phyloP scores from a whole-genome alignment of 1,140 invertebrate genomes.

The Zaprionus ghesquierei region DNA sequence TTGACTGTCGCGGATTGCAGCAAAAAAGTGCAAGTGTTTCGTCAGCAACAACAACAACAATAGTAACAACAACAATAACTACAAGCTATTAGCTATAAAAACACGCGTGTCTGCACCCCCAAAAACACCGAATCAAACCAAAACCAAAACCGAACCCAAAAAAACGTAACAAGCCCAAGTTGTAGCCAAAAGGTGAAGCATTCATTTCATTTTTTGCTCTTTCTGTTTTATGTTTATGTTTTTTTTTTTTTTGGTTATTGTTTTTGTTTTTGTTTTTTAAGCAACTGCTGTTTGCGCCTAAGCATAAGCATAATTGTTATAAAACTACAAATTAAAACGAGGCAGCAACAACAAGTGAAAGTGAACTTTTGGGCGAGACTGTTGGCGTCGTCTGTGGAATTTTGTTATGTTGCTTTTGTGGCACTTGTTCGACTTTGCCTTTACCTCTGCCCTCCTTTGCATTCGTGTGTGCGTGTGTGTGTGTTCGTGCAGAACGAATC shows the following conservation, averaged over 20 bases:
- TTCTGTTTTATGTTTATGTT: conserved; percentile 9
- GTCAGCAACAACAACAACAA: background rate
- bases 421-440: background rate
- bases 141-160: conserved; percentile 1
- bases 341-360: conserved; percentile 37
- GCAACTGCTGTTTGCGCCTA: conserved; percentile 18
- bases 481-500: background rate
- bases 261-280: conserved; percentile 22
- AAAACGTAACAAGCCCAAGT: conserved; percentile 4
- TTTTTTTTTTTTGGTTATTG: background rate
- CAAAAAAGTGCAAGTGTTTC: conserved; percentile 51
- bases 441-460: background rate
- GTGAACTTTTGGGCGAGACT: conserved; percentile 41
- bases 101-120: conserved; percentile 19
- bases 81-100: conserved; percentile 26
- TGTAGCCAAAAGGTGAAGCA: conserved; percentile 48
- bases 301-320: conserved; percentile 31
- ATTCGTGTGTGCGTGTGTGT: background rate
- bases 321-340: conserved; percentile 26
- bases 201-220: conserved; percentile 7
- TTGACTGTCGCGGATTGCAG: conserved; percentile 39
- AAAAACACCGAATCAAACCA: background rate
- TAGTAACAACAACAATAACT: background rate
- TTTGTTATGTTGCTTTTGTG: conserved; percentile 9
- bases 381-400: conserved; percentile 25